Base-by-base conservation (phyloP, 1,140 invertebrate species). In the Phenacoccus solenopsis region DNA sequence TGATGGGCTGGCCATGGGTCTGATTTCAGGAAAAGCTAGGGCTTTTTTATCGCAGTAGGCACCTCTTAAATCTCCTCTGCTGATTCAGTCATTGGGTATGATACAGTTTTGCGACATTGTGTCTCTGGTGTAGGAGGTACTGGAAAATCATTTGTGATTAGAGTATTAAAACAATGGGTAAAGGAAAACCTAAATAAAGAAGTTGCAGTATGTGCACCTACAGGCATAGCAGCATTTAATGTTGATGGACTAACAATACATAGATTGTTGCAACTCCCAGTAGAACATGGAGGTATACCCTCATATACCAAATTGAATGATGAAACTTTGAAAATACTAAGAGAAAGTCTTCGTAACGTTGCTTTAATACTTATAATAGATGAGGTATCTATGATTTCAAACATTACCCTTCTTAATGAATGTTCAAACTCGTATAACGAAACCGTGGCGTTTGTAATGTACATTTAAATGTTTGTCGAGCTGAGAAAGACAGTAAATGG, bases 341-440 rank as follows among this genome's bases (percentile, higher is more conserved):
- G 76, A 49, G 70, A 73, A 49, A 64, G 72, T 27, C 67, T 76
- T n/a, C 28, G 73, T 72, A 73, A 77, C 35, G 73, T 76, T 61
- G 72, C 77, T 61, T 74, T 78, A 35, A 32, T 32, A 32, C 32
- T 20, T 5, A 76, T 77, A 28, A 76, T 78, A 28, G 75, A 77
- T 70, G 75, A 78, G 73, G 72, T 77, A 59, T 77, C 76, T n/a
- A 78, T 78, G 78, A 72, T 78, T 70, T 77, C 77, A 49, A 78
- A 77, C 70, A 22, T 77, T 10, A 73, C 70, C n/a, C n/a, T n/a
- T n/a, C n/a, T n/a, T n/a, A n/a, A n/a, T n/a, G n/a, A n/a, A n/a
- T n/a, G n/a, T n/a, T n/a, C n/a, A n/a, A n/a, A n/a, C n/a, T n/a
- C n/a, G n/a, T n/a, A n/a, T n/a, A n/a, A n/a, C n/a, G n/a, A n/a